Percentiles rank a stretch among this genome's conserved stretches.
These are phyloP conservation scores for Arrhamphus sclerolepis DNA, from an alignment of 2,797 vertebrate species.

Conservation along the genomic window DNA sequence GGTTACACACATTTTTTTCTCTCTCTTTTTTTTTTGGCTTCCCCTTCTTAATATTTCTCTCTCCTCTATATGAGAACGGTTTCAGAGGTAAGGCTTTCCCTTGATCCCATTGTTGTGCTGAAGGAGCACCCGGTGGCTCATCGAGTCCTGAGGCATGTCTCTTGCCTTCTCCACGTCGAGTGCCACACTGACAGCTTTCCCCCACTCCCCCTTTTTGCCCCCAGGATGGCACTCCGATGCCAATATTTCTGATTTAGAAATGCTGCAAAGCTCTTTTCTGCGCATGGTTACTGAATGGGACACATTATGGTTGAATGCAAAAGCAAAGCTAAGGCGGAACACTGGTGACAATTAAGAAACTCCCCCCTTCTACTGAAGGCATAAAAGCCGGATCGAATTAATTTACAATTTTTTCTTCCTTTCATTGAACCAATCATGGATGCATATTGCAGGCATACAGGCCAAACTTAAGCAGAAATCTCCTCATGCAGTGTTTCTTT, in stretches of 20 bases:
- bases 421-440: constrained; percentile 79
- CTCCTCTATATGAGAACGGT: constrained; percentile 24
- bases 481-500: constrained; percentile 70
- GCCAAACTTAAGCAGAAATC: constrained; percentile 74
- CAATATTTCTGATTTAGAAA: constrained; percentile 79
- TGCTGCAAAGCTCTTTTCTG: constrained; percentile 75
- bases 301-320: constrained; percentile 79
- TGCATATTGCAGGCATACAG: constrained; percentile 74
- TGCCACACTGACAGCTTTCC: constrained; percentile 56
- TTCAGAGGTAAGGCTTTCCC: constrained; percentile 63
- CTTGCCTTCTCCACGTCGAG: constrained; percentile 44
- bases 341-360: constrained; percentile 81
- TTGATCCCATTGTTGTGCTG: constrained; percentile 69
- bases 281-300: constrained; percentile 66
- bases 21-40: not conserved
- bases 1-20: constrained; percentile 36
- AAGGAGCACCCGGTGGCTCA: constrained; percentile 74
- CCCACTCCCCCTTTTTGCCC: constrained; percentile 44
- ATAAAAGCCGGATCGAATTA: constrained; percentile 87
- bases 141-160: constrained; percentile 60
- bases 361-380: constrained; percentile 75
- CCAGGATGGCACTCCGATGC: constrained; percentile 62
- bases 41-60: constrained; percentile 31
- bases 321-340: constrained; percentile 79
- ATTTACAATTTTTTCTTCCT: constrained; percentile 76